Evolutionary conservation across 2,888 invertebrate species (phyloP).

Genomic region (Muschampia plurimacula): DNA sequence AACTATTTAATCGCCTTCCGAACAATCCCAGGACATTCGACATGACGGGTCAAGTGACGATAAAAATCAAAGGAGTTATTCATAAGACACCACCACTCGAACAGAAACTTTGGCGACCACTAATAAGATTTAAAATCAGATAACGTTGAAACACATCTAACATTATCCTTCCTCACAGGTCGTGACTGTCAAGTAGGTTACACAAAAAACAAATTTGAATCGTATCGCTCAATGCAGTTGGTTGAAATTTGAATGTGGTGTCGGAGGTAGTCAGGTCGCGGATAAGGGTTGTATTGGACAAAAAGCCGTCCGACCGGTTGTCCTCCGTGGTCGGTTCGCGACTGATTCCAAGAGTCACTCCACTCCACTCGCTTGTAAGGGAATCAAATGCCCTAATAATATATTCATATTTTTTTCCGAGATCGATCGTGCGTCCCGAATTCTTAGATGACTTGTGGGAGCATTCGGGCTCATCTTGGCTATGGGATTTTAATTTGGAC

Average conservation of each 20-base stretch:
- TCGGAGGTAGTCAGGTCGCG: slow-evolving; percentile 60
- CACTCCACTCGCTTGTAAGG: slow-evolving; percentile 52
- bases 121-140: slow-evolving; percentile 52
- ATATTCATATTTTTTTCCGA: slow-evolving; percentile 65
- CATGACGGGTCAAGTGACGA: slow-evolving; percentile 80
- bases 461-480: too few relatives aligned
- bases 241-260: slow-evolving; percentile 45
- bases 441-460: slow-evolving; percentile 29
- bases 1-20: slow-evolving; percentile 68
- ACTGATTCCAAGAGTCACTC: slow-evolving; percentile 61
- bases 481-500: slow-evolving; percentile 14
- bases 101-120: slow-evolving; percentile 48
- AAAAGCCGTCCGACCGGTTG: slow-evolving; percentile 79
- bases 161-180: slow-evolving; percentile 75
- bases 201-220: slow-evolving; percentile 46
- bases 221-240: slow-evolving; percentile 26
- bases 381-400: slow-evolving; percentile 70
- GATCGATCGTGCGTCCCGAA: slow-evolving; percentile 55
- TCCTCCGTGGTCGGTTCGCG: slow-evolving; percentile 52
- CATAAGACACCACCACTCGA: slow-evolving; percentile 52
- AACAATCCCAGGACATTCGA: slow-evolving; percentile 78
- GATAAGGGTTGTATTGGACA: slow-evolving; percentile 78
- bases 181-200: slow-evolving; percentile 70
- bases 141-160: slow-evolving; percentile 56
- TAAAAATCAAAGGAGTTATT: slow-evolving; percentile 77